phyloP scores from a whole-genome alignment of 2,888 invertebrate species.

The Callyntrura guangdongensis region DNA sequence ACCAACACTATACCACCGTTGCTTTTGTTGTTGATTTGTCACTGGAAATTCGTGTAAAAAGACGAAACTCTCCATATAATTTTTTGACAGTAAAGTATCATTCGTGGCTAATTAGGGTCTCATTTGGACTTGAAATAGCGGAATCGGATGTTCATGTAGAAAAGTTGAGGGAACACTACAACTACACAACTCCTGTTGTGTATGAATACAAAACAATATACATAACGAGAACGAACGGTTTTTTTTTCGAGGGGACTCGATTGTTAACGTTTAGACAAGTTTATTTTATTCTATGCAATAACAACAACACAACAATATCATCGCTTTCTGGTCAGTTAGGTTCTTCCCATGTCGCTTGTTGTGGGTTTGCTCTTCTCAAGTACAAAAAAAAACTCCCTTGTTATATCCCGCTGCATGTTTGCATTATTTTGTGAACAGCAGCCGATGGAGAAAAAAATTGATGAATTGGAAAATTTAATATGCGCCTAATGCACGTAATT shows the following conservation, averaged over 20 bases:
- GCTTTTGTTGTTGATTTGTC: constrained; percentile 64
- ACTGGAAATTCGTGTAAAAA: constrained; percentile 38
- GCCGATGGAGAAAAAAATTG: constrained; percentile 58
- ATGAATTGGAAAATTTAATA: constrained; percentile 80
- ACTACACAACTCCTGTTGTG: too few species aligned
- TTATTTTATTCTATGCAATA: neutral
- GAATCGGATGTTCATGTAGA: constrained; percentile 13
- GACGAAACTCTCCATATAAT: neutral
- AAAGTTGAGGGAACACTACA: constrained; percentile 4
- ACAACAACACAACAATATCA: neutral
- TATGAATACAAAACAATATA: too few species aligned
- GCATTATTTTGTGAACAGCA: neutral
- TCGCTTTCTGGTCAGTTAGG: constrained; percentile 9
- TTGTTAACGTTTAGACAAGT: neutral
- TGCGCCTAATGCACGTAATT: constrained; percentile 44
- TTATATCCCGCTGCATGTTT: neutral
- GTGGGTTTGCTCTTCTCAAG: neutral
- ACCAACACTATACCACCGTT: constrained; percentile 41
- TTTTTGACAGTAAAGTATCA: constrained; percentile 69
- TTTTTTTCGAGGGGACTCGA: constrained; percentile 58
- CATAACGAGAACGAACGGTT: too few species aligned
- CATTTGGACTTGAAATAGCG: constrained; percentile 45
- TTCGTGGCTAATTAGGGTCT: constrained; percentile 79
- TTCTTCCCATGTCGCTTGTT: neutral
- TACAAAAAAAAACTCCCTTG: neutral